Base-by-base conservation (phyloP, 2,888 invertebrate species). In the Megastigmus dorsalis region DNA sequence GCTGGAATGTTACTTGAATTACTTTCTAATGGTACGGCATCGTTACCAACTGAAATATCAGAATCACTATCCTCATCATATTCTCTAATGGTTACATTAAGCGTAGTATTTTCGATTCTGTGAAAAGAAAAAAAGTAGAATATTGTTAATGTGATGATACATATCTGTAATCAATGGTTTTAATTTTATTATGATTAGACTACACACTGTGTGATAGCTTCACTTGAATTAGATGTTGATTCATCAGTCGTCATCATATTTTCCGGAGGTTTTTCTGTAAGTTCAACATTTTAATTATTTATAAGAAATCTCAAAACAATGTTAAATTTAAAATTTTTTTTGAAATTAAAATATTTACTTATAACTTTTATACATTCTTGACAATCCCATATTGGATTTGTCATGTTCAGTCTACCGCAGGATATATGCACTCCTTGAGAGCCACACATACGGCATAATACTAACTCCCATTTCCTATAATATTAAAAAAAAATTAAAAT, bases 371-470 rank as follows among this genome's bases (percentile, higher is more conserved):
- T 77, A 77, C 91, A 91, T 10, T 87, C 86, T 2, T 66, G 59
- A 80, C 91, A 91, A 28, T 89, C 86, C 89, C 90, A 90, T 1
- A 83, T 75, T 1, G 87, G 84, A 62, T 85, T 84, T 2, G 81
- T 77, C 82, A 85, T 87, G 59, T 86, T 85, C 6, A 91, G 79
- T 38, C 86, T 81, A 1, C 89, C 88, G 80, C 92, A 92, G 2
- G 82, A 85, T 63, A 86, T 84, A 81, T 92, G 92, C 38, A 89
- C 88, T 10, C 90, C 91, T 79, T 89, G 88, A 0, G 91, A 90
- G 6, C 91, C 92, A 85, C 92, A 92, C 43, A 84, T 86, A 45
- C 88, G 84, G 83, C 92, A 92, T 18, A 91, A 82, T 20, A 88
- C 80, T 6, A 92, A 83, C 79, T 90, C 89, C 91, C 91, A 92